A percentile compares a stretch with the other conserved stretches of the same genome.
phyloP scores from a whole-genome alignment of 2,888 invertebrate species.

The Serripes groenlandicus region DNA sequence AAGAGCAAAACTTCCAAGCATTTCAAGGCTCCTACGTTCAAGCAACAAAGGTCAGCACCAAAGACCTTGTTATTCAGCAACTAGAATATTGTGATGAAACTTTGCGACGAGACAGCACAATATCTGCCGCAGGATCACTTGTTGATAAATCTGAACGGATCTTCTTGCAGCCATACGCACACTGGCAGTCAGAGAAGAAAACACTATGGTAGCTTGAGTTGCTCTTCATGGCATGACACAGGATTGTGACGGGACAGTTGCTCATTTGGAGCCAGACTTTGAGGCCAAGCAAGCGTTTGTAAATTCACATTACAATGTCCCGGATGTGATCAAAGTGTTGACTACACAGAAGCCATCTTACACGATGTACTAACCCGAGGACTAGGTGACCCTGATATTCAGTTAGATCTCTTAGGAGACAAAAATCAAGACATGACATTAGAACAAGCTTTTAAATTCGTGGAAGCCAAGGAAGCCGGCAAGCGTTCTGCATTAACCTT shows the following conservation, averaged over 20 bases:
- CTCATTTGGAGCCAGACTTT: slow-evolving; percentile 54
- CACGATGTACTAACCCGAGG: slow-evolving; percentile 42
- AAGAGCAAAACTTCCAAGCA: too few relatives aligned
- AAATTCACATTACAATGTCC: slow-evolving; percentile 56
- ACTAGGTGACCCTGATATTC: slow-evolving; percentile 35
- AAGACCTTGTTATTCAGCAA: slow-evolving; percentile 61
- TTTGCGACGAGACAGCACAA: slow-evolving; percentile 62
- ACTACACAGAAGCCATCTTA: slow-evolving; percentile 30
- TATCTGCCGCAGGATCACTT: slow-evolving; percentile 52
- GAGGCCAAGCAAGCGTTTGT: slow-evolving; percentile 65
- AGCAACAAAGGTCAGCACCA: slow-evolving; percentile 63
- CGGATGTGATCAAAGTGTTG: slow-evolving; percentile 34
- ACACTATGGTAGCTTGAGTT: too few relatives aligned
- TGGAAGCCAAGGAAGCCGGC: slow-evolving; percentile 70
- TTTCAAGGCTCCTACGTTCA: too few relatives aligned
- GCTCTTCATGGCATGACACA: slow-evolving; percentile 64
- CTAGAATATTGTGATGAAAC: slow-evolving; percentile 68
- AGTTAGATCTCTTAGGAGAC: slow-evolving; percentile 40
- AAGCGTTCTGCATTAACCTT: slow-evolving; percentile 67
- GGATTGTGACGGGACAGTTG: slow-evolving; percentile 68
- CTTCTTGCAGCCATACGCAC: slow-evolving; percentile 44
- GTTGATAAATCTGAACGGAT: slow-evolving; percentile 39
- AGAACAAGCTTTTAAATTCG: slow-evolving; percentile 59
- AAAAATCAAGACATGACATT: slow-evolving; percentile 57
- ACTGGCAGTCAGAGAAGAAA: too few relatives aligned